Evolutionary conservation across 2,797 vertebrate genomes (phyloP).

Genomic region (Fistularia commersonii): DNA sequence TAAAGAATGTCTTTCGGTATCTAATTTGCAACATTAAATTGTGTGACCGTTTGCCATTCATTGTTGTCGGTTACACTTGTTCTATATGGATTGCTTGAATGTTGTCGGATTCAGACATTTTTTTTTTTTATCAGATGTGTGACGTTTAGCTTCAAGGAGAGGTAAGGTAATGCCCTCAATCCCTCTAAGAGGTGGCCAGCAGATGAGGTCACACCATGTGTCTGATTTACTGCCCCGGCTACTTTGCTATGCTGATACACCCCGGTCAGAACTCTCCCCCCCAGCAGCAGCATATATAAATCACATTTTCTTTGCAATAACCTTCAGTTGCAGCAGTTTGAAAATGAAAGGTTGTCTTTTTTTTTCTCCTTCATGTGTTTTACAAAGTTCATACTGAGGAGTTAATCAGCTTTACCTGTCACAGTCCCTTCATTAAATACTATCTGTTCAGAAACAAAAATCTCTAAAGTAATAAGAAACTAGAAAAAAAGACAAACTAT

Average conservation of each 20-base stretch:
- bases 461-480: no score
- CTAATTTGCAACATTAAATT: slow-evolving; percentile 6
- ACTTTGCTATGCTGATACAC: slow-evolving; percentile 19
- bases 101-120: slow-evolving; percentile 22
- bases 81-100: slow-evolving; percentile 21
- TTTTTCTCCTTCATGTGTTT: no score
- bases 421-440: no score
- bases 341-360: no score
- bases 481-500: no score
- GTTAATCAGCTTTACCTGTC: slow-evolving; percentile 6
- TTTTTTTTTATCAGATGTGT: slow-evolving; percentile 26
- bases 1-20: not conserved
- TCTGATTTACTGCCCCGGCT: slow-evolving; percentile 51
- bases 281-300: slow-evolving; percentile 35
- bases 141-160: slow-evolving; percentile 32
- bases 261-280: slow-evolving; percentile 12
- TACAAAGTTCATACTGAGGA: not conserved
- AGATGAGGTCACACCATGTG: slow-evolving; percentile 51
- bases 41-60: no score
- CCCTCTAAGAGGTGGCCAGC: slow-evolving; percentile 18
- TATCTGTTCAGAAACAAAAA: no score
- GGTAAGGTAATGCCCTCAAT: slow-evolving; percentile 32
- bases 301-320: slow-evolving; percentile 3
- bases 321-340: no score
- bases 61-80: not conserved